Conservation (phyloP, 2,113 vertebrate species). For the Prietella phreatophila region DNA sequence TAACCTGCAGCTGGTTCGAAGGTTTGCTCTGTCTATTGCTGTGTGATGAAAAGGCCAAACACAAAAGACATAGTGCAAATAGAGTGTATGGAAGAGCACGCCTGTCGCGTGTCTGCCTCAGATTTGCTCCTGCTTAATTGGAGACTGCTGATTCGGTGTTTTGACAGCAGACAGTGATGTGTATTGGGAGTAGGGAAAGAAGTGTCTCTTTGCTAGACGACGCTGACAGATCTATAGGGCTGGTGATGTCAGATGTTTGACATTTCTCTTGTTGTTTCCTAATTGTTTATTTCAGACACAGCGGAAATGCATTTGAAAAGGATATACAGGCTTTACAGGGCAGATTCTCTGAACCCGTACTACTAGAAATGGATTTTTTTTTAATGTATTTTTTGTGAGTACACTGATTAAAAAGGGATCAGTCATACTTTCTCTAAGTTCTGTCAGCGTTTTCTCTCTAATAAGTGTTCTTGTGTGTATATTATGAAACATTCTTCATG, state of each 20-base stretch:
- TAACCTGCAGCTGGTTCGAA: slow-evolving; percentile 68
- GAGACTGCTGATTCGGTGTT: slow-evolving; percentile 67
- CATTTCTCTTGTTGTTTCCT: slow-evolving; percentile 25
- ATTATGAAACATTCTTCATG: background rate
- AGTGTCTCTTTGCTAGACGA: slow-evolving; percentile 38
- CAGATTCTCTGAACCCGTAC: background rate
- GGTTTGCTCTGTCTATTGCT: slow-evolving; percentile 75
- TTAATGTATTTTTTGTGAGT: background rate
- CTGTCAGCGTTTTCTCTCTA: background rate
- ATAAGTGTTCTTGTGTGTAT: background rate
- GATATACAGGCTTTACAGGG: background rate
- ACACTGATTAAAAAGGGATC: background rate
- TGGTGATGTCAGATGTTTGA: slow-evolving; percentile 32
- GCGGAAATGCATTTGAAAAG: slow-evolving; percentile 15
- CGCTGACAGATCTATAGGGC: slow-evolving; percentile 40
- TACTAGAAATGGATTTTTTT: background rate
- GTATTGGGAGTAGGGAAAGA: slow-evolving; percentile 48
- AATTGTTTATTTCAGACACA: slow-evolving; percentile 10
- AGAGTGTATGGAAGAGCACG: slow-evolving; percentile 46
- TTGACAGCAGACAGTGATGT: slow-evolving; percentile 53
- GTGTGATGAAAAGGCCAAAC: slow-evolving; percentile 81
- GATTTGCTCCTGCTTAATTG: slow-evolving; percentile 68
- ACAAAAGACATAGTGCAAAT: slow-evolving; percentile 75
- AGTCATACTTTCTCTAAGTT: background rate
- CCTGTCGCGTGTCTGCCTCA: slow-evolving; percentile 58